A percentile compares a stretch with the other conserved stretches of the same genome.
These are phyloP conservation scores for Rhadinocentrus ornatus DNA, from an alignment of 2,797 vertebrate genomes.

Conservation along the genomic window DNA sequence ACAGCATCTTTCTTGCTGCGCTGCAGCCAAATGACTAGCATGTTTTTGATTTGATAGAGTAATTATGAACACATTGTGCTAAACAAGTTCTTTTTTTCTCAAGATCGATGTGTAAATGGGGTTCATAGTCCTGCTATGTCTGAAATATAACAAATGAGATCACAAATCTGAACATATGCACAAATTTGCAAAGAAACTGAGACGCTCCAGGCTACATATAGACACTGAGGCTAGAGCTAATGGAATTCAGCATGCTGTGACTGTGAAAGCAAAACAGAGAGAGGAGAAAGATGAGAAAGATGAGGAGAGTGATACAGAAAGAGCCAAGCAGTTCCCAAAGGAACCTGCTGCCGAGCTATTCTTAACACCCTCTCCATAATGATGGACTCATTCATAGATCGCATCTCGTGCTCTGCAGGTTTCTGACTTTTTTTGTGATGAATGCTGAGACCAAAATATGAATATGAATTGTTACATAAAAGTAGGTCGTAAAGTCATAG, in stretches of 20 bases:
- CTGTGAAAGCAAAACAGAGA: slow-evolving; percentile 54
- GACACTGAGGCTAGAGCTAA: slow-evolving; percentile 64
- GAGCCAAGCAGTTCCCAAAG: slow-evolving; percentile 40
- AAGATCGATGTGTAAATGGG: slow-evolving; percentile 24
- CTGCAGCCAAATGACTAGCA: not conserved
- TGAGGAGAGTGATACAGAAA: slow-evolving; percentile 34
- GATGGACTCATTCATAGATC: slow-evolving; percentile 60
- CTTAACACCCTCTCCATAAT: slow-evolving; percentile 51
- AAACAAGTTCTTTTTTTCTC: slow-evolving; percentile 12
- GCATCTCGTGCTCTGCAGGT: slow-evolving; percentile 17
- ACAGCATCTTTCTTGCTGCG: not conserved
- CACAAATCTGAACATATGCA: slow-evolving; percentile 31
- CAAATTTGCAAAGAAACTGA: slow-evolving; percentile 2
- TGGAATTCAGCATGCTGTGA: slow-evolving; percentile 63
- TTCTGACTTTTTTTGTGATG: slow-evolving; percentile 3
- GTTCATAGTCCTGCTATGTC: slow-evolving; percentile 25
- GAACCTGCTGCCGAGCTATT: slow-evolving; percentile 52
- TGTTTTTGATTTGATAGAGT: not conserved
- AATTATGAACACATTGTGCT: not conserved
- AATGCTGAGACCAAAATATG: slow-evolving; percentile 8
- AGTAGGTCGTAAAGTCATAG: not conserved
- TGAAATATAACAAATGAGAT: slow-evolving; percentile 52
- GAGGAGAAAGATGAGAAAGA: slow-evolving; percentile 49
- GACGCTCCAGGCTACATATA: slow-evolving; percentile 63
- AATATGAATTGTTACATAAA: slow-evolving; percentile 3